These are phyloP conservation scores for Sciaenops ocellatus DNA, from an alignment of 2,797 vertebrate genomes.

Conservation along the genomic window DNA sequence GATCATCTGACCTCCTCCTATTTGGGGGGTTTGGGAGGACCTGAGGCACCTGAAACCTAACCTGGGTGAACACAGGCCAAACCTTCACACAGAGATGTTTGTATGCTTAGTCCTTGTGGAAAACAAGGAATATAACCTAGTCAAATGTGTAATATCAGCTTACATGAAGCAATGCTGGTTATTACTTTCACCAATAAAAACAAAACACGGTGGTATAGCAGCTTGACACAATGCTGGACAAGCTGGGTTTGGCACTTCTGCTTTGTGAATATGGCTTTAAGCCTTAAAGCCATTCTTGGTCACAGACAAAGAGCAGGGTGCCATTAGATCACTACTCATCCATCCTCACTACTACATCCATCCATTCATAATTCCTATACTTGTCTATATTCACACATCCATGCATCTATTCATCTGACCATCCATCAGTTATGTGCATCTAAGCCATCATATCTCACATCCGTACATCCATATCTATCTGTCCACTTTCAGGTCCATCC, in stretches of 20 bases:
- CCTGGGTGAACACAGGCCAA: neutral
- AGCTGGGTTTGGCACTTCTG: neutral
- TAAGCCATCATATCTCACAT: slow-evolving; percentile 38
- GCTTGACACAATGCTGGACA: neutral
- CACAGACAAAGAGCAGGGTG: slow-evolving; percentile 16
- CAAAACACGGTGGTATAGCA: neutral
- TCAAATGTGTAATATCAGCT: neutral
- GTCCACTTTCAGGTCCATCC: slow-evolving; percentile 49
- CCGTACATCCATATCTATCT: slow-evolving; percentile 37
- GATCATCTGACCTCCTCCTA: neutral
- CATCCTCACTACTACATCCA: slow-evolving; percentile 19
- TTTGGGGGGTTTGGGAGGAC: neutral
- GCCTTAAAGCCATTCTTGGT: too few relatives aligned
- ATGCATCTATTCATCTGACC: slow-evolving; percentile 37
- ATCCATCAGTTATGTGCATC: slow-evolving; percentile 45
- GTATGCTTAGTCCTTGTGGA: neutral
- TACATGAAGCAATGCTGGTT: neutral
- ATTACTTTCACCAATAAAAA: neutral
- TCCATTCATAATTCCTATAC: slow-evolving; percentile 23
- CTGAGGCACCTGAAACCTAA: neutral
- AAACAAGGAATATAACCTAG: neutral
- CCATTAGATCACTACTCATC: slow-evolving; percentile 19
- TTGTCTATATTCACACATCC: slow-evolving; percentile 45
- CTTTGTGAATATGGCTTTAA: slow-evolving; percentile 3
- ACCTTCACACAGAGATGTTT: neutral